Evolutionary conservation across 2,888 invertebrate genomes (phyloP), one percentile per base, ranked within the genome.

Genomic region (Cantharis flavilabris): DNA sequence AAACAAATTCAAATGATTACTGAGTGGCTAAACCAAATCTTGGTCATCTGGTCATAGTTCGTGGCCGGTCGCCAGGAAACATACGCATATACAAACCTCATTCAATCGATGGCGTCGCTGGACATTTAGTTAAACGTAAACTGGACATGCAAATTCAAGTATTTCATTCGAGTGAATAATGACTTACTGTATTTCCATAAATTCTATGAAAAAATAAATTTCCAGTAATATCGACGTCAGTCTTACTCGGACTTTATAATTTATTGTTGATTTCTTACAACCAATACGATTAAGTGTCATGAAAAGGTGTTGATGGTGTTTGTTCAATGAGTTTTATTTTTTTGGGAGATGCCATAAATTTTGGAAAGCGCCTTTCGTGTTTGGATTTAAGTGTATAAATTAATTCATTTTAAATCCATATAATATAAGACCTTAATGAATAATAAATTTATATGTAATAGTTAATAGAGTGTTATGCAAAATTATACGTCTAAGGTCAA

Each of bases 41-140:
- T 78, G 78, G 86, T 86, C 86, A 85, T 84, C 86, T 86, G 84
- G 85, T 84, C 85, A 84, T 79, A 80, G 81, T 79, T 67, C 77
- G 80, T 82, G 81, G 82, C 82, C 80, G 84, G 85, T 86, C 86
- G 86, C 85, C 83, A 84, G 83, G 85, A 85, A 83, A 85, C 84
- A 84, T 80, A 84, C 83, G 84, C 82, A 84, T 83, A 85, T 78
- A 82, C 84, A 85, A 78, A 85, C 82, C 75, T 67, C 70, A 62
- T 73, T 33, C 23, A 83, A 85, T 85, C 84, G 84, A 84, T 84
- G 81, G 76, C 23, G 65, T 20, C 13, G 65, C 65, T 67, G 65
- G 65, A 67, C 65, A 67, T 67, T 67, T 7, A 23, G 65, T 10
- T n/a, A 67, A 67, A 67, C 77, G 70, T 69, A 70, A 30, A 67